Evolutionary conservation across 2,113 vertebrate species (phyloP).

Genomic region (Thalassarche chlororhynchos): DNA sequence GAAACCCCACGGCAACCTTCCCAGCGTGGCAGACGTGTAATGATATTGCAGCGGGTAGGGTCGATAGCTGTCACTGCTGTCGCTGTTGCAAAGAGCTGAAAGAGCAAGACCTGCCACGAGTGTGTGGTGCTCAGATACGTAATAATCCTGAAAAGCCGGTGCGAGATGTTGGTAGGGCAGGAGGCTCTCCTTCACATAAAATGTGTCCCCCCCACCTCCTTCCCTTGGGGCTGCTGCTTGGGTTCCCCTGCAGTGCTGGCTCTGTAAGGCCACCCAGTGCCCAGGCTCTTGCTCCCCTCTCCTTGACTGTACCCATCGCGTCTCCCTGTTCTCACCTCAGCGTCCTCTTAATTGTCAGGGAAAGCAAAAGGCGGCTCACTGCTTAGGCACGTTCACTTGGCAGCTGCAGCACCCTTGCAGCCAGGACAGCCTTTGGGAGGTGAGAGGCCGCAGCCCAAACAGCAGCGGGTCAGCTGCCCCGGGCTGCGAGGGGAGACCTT

Average conservation of each 20-base stretch:
- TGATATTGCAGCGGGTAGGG: not conserved
- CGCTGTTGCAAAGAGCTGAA: not conserved
- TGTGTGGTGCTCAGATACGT: too few relatives aligned
- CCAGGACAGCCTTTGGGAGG: not conserved
- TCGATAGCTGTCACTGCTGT: too few relatives aligned
- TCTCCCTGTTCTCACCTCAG: not conserved
- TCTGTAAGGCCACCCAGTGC: not conserved
- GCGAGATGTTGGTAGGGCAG: not conserved
- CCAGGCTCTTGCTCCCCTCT: too few relatives aligned
- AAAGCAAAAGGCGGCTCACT: not conserved
- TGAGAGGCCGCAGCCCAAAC: not conserved
- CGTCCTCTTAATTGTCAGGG: not conserved
- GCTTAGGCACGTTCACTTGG: accelerated
- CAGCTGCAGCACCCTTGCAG: not conserved
- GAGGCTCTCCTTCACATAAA: accelerated
- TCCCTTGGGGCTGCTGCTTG: not conserved
- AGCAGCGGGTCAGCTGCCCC: not conserved
- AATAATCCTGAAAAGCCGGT: not conserved
- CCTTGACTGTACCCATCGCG: not conserved
- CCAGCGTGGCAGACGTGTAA: not conserved
- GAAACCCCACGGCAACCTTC: not conserved
- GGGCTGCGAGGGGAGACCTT: not conserved
- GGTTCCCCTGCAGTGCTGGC: not conserved
- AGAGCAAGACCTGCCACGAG: not conserved
- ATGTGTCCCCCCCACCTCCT: too few relatives aligned